Conservation (phyloP, 23 tunicate species). For the Clavelina lepadiformis region DNA sequence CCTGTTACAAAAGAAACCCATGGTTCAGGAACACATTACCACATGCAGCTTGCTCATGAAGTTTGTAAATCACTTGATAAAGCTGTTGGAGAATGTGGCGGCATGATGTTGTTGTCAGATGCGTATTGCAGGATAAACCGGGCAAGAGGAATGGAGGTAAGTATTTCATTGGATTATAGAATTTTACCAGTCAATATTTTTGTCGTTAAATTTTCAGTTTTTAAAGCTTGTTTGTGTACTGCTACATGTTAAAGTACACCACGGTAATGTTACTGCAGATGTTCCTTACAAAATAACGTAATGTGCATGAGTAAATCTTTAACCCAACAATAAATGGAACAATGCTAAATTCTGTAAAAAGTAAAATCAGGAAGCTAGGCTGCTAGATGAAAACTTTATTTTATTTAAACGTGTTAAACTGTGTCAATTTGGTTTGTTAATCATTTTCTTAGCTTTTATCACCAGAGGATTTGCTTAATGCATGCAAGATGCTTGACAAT, state of each 20-base stretch:
- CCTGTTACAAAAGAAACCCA: slow-evolving; percentile 95
- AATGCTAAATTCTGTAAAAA: neutral
- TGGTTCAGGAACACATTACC: slow-evolving; percentile 87
- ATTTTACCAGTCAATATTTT: neutral
- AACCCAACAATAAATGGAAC: neutral
- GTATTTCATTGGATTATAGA: neutral
- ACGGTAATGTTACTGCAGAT: neutral
- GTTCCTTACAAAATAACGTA: neutral
- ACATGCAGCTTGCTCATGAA: slow-evolving; percentile 90
- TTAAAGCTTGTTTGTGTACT: too few relatives aligned
- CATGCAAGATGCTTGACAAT: slow-evolving; percentile 57
- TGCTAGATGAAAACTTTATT: too few relatives aligned
- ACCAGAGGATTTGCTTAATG: slow-evolving; percentile 79
- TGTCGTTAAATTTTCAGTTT: too few relatives aligned
- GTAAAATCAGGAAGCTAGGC: too few relatives aligned
- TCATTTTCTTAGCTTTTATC: slow-evolving; percentile 50
- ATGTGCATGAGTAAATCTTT: neutral
- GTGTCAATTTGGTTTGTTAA: neutral
- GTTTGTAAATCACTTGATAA: slow-evolving; percentile 21
- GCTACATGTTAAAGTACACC: neutral
- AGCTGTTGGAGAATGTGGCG: slow-evolving; percentile 40
- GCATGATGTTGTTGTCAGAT: slow-evolving; percentile 79
- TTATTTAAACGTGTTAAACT: neutral
- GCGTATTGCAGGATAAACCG: slow-evolving; percentile 87
- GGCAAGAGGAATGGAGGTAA: slow-evolving; percentile 90